Evolutionary conservation across 1,140 invertebrate species (phyloP), one percentile per base, ranked within the genome.

Genomic region (Ceratosolen fusciceps): DNA sequence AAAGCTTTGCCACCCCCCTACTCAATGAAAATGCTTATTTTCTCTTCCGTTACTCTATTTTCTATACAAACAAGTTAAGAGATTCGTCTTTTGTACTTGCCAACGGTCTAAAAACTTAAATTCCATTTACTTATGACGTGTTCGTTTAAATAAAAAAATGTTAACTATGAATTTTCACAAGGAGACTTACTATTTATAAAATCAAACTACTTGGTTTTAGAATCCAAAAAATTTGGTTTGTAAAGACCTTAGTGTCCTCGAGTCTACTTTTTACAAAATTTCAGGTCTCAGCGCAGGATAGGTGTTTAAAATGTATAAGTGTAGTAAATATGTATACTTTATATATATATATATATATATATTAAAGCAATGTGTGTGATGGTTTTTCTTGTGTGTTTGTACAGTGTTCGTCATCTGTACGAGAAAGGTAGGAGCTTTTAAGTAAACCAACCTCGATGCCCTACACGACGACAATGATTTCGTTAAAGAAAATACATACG

Each of bases 341-440:
- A 52, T 73, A 31, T n/a, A n/a, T n/a, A n/a, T n/a, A n/a, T n/a
- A n/a, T n/a, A n/a, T n/a, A n/a, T n/a, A n/a, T 49, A 52, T 31
- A n/a, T 34, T 75, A 31, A 65, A 34, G 10, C 31, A 75, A 75
- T 29, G 43, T 47, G 26, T 75, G 21, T 26, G 37, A 31, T 68
- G 14, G 49, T 75, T 75, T 49, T 34, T 74, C 19, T 81, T 68
- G 72, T 81, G 80, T 80, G 75, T 83, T 68, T 82, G 49, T 72
- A 74, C 56, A 82, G 81, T 85, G 83, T 83, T 82, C 84, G 84
- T 86, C 84, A 85, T 81, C 79, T 82, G 83, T 83, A 85, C 84
- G 86, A 88, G 85, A 88, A 87, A 88, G 86, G 85, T 88, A 88
- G 84, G 85, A 85, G 83, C 83, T 87, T 79, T 81, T 81, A 62